Evolutionary conservation across 2,797 vertebrate species (phyloP), one percentile per base, ranked within the genome.

Genomic region (Dallia pectoralis): DNA sequence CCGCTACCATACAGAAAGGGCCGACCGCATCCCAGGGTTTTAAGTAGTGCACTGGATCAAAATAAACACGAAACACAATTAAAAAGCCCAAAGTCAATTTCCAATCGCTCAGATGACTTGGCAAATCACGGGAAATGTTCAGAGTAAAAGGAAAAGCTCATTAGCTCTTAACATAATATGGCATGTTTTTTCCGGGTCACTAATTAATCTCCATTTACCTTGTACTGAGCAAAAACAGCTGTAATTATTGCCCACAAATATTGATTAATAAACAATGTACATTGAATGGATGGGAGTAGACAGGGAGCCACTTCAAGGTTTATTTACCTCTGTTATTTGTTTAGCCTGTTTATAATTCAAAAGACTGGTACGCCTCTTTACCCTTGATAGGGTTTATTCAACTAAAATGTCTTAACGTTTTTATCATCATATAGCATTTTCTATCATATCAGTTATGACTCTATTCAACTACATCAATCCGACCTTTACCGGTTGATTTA

Each of bases 171-270:
- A 92, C 90, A 89, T 85, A 44, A 91, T 91, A 93, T 91, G 89
- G 93, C 91, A 91, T 93, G 93, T 94, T 88, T 93, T 94, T 84
- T n/a, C n/a, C 93, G 94, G 95, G 93, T 95, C 93, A 95, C 93
- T 95, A 96, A 96, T 96, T 96, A 93, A 95, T 96, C 94, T 95
- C 88, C 91, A 93, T 95, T 25, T 95, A 96, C 91, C 91, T 93
- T 81, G 87, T 94, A 93, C 88, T 9, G 91, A 93, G 92, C 91
- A 74, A 93, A 59, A 95, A 93, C 91, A 94, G 90, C 91, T 93
- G 92, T 93, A 97, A 96, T 97, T 95, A 95, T 90, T 90, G 92
- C 92, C 92, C 92, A 81, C 95, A 96, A 96, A 95, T 94, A 95
- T 93, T 96, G 95, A 97, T 97, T 95, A 95, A 96, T 96, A 96